Evolutionary conservation across 1,140 invertebrate genomes (phyloP).

Genomic region (Hypothenemus hampei): DNA sequence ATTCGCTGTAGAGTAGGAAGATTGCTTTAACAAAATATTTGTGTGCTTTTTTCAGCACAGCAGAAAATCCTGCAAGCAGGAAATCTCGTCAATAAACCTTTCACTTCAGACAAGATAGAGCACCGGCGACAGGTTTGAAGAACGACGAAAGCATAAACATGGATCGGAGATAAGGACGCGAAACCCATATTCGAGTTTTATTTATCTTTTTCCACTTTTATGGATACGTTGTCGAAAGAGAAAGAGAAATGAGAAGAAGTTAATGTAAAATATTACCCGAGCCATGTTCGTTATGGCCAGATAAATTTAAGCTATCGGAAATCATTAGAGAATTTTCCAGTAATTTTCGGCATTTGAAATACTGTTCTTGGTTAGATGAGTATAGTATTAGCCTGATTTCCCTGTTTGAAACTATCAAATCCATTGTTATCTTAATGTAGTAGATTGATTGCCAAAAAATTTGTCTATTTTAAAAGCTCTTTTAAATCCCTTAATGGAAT

Average conservation of each 20-base stretch:
- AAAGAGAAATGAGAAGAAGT: conserved; percentile 4
- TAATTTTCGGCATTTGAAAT: neutral
- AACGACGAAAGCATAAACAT: conserved; percentile 5
- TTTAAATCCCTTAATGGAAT: no score
- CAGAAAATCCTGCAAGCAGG: no score
- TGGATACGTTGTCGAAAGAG: conserved; percentile 4
- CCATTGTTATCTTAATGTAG: no score
- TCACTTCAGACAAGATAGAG: no score
- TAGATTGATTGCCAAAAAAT: no score
- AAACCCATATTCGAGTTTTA: conserved; percentile 5
- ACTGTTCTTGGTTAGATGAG: no score
- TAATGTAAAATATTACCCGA: conserved; percentile 3
- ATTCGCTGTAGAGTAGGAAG: no score
- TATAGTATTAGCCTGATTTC: no score
- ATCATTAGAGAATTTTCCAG: neutral
- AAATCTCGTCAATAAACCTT: conserved; percentile 19
- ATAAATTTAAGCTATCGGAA: conserved; percentile 2
- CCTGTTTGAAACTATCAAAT: no score
- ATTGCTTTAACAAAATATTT: no score
- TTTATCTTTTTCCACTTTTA: conserved; percentile 5
- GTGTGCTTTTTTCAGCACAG: no score
- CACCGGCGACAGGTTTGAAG: conserved; percentile 2
- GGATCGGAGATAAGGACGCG: conserved; percentile 1
- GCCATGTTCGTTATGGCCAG: neutral
- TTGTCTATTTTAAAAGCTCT: no score